A percentile compares a stretch with the other conserved stretches of the same genome.
These are phyloP conservation scores for Festucalex cinctus DNA, from an alignment of 2,113 vertebrate genomes.

Conservation along the genomic window DNA sequence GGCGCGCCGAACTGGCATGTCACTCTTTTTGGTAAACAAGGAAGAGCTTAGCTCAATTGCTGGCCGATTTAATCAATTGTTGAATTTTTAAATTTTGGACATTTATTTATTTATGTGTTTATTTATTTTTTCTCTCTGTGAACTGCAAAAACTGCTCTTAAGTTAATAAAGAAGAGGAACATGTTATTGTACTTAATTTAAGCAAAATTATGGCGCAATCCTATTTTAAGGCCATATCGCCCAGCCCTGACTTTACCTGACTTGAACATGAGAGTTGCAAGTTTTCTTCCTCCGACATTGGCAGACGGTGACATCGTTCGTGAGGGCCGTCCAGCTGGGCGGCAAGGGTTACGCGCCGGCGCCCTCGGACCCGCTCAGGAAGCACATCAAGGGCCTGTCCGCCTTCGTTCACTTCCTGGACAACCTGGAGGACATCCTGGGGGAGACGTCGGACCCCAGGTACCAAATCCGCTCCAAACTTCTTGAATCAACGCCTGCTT, in stretches of 20 bases:
- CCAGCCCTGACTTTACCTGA: too few relatives aligned
- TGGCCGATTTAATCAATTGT: too few relatives aligned
- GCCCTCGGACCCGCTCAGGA: constrained; percentile 80
- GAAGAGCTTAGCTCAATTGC: neutral
- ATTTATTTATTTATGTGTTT: too few relatives aligned
- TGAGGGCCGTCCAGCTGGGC: constrained; percentile 85
- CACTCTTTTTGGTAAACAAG: constrained; percentile 85
- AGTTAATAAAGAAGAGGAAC: too few relatives aligned
- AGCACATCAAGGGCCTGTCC: constrained; percentile 83
- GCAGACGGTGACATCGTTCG: constrained; percentile 80
- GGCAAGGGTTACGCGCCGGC: constrained; percentile 85
- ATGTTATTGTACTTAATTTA: too few relatives aligned
- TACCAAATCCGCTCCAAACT: constrained; percentile 51
- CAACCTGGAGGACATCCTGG: constrained; percentile 86
- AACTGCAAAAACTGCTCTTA: too few relatives aligned
- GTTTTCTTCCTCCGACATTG: neutral
- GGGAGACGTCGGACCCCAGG: constrained; percentile 85
- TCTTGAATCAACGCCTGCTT: too few relatives aligned
- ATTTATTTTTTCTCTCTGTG: too few relatives aligned
- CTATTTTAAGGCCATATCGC: too few relatives aligned
- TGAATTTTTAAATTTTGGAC: too few relatives aligned
- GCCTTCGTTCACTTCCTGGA: constrained; percentile 85
- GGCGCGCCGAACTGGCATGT: constrained; percentile 74
- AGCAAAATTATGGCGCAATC: too few relatives aligned
- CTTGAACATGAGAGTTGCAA: too few relatives aligned